Base-by-base conservation (phyloP, 2,888 invertebrate species). In the Bedellia somnulentella region DNA sequence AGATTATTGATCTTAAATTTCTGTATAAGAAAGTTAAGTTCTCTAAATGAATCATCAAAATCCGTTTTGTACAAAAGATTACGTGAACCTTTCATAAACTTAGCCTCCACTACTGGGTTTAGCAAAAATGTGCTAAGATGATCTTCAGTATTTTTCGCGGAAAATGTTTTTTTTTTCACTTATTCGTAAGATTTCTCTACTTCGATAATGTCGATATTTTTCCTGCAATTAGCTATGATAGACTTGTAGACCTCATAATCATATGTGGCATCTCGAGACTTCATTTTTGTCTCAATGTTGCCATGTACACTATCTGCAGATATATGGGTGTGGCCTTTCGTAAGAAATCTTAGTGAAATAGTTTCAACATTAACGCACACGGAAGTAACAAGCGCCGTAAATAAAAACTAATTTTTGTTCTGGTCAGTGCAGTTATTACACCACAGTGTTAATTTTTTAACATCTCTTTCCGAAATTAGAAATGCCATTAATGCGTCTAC, bases 381-480 rank as follows among this genome's bases (percentile, higher is more conserved):
- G 15, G 29, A 5, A 16, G 24, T 32, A 23, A 32, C 33, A 29
- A 35, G n/a, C 10, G 34, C 29, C 17, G 32, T 34, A 34, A 21
- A 37, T 16, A 35, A 12, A 17, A 37, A 29, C 32, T 28, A 34
- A 27, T 37, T 37, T 31, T 37, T 35, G 24, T 37, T 37, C 27
- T 36, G 25, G 11, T 9, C 25, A 9, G 36, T 37, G 32, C 35
- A 35, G 24, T 37, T 37, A 29, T 34, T 28, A 17, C 23, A 27
- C 34, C 24, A 31, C 11, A 12, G 15, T 16, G 23, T 18, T 5
- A 18, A 9, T 6, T 18, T 5, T 18, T 18, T 18, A 6, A 18
- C 18, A 18, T 35, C 30, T 25, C 35, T 35, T 29, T 37, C 15
- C 12, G 12, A 27, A 15, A 23, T 24, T 15, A 39, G 29, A 34